Percentiles rank a stretch among this genome's conserved stretches.
These are phyloP conservation scores for Actinia tenebrosa DNA, from an alignment of 64 coral and sea anemone genomes.

Conservation along the genomic window DNA sequence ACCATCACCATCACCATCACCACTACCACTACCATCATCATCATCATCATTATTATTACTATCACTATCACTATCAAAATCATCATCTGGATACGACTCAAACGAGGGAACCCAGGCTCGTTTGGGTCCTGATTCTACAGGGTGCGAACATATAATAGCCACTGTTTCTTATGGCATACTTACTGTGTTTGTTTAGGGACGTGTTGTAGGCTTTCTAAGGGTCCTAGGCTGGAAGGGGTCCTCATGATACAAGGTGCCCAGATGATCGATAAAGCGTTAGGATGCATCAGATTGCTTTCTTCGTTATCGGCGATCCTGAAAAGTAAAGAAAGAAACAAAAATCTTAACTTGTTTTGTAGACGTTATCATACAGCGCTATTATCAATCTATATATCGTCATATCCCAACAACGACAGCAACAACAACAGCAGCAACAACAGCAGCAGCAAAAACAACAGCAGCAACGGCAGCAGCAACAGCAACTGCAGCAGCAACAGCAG, in stretches of 20 bases:
- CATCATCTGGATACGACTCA: no score
- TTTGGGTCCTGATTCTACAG: no score
- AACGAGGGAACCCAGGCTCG: no score
- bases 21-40: not conserved
- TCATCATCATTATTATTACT: no score
- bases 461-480: no score
- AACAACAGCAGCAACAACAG: no score
- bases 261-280: conserved; percentile 79
- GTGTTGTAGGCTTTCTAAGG: conserved; percentile 76
- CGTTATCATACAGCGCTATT: not conserved
- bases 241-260: conserved; percentile 89
- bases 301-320: conserved; percentile 70
- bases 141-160: no score
- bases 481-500: not conserved
- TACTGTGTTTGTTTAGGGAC: conserved; percentile 86
- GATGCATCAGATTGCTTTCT: conserved; percentile 77
- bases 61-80: no score
- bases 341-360: not conserved
- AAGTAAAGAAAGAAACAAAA: not conserved
- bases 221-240: conserved; percentile 41
- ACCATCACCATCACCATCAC: not conserved
- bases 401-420: no score
- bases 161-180: conserved; percentile 7
- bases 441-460: no score
- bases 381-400: no score